Percentiles rank a stretch among this genome's conserved stretches.
Conservation (phyloP, 1,140 invertebrate genomes). For the Drosophila pseudoobscura region DNA sequence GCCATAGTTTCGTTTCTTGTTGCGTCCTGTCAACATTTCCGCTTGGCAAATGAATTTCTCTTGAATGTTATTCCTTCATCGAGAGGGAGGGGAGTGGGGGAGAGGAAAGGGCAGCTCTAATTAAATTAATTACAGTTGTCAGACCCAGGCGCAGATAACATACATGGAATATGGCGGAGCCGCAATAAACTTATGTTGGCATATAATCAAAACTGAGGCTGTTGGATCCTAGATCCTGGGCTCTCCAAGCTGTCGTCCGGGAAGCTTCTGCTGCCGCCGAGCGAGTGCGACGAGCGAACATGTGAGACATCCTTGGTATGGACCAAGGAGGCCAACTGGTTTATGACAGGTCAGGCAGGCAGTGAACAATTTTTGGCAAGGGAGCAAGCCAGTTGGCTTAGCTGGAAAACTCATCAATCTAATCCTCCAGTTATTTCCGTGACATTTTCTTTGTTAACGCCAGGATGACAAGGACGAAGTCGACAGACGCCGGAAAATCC, state of each 20-base stretch:
- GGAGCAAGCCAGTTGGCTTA: slow-evolving; percentile 59
- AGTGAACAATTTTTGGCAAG: neutral
- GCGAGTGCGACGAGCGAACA: slow-evolving; percentile 8
- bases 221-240: too few relatives aligned
- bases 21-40: slow-evolving; percentile 49
- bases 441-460: slow-evolving; percentile 75
- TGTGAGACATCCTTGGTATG: too few relatives aligned
- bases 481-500: slow-evolving; percentile 39
- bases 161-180: slow-evolving; percentile 50
- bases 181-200: slow-evolving; percentile 74
- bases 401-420: slow-evolving; percentile 75
- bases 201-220: slow-evolving; percentile 57
- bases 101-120: slow-evolving; percentile 41
- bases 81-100: neutral
- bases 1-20: slow-evolving; percentile 44
- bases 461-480: slow-evolving; percentile 22
- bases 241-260: too few relatives aligned
- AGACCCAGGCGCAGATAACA: slow-evolving; percentile 58
- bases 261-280: neutral
- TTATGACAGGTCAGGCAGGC: slow-evolving; percentile 3
- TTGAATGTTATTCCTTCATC: slow-evolving; percentile 35
- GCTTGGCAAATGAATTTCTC: slow-evolving; percentile 49
- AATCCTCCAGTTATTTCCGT: slow-evolving; percentile 77
- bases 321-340: too few relatives aligned
- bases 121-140: slow-evolving; percentile 79